These are phyloP conservation scores for Sarcoramphus papa DNA, from an alignment of 2,797 vertebrate species.

Conservation along the genomic window DNA sequence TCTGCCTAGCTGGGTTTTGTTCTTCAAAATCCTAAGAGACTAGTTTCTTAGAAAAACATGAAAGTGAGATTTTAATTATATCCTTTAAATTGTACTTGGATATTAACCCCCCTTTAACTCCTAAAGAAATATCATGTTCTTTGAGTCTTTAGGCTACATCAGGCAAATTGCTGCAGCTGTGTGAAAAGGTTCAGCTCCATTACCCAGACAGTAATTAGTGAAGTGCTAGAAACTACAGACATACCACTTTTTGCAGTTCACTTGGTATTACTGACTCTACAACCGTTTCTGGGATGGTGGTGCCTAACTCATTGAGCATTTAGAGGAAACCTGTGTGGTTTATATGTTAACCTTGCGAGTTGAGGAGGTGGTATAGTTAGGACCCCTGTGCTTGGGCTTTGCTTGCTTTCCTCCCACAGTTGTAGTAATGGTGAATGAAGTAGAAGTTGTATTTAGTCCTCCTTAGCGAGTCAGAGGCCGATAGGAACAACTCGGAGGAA, in stretches of 20 bases:
- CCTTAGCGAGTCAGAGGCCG: background rate
- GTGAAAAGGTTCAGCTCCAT: background rate
- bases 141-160: background rate
- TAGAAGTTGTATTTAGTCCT: background rate
- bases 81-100: background rate
- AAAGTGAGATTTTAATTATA: conserved; percentile 52
- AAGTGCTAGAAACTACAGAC: background rate
- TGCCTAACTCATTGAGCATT: background rate
- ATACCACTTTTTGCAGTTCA: background rate
- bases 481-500: background rate
- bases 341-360: background rate
- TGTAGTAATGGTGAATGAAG: background rate
- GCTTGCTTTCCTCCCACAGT: background rate
- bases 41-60: background rate
- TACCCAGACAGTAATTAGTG: background rate
- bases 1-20: background rate
- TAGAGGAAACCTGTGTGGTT: background rate
- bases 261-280: background rate
- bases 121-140: background rate
- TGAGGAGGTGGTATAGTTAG: background rate
- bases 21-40: background rate
- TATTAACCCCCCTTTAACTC: background rate
- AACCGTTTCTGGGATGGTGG: background rate
- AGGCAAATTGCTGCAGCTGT: background rate
- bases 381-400: background rate